Percentiles rank a stretch among this genome's conserved stretches.
These are phyloP conservation scores for Gila orcuttii DNA, from an alignment of 2,113 vertebrate genomes.

Conservation along the genomic window DNA sequence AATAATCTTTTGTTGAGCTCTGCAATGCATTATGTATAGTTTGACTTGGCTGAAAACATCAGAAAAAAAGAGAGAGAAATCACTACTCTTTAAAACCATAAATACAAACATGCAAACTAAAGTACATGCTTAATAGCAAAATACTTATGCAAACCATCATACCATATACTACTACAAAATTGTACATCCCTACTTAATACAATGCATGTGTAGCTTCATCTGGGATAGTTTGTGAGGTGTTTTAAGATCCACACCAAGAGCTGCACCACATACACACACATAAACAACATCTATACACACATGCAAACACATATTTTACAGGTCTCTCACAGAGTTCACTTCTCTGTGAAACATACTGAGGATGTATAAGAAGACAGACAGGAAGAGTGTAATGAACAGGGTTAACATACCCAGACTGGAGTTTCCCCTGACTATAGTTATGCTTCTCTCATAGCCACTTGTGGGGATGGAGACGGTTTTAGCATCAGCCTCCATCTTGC, in stretches of 20 bases:
- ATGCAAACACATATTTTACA: conserved; percentile 15
- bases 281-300: neutral
- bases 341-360: conserved; percentile 66
- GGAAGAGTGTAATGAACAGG: conserved; percentile 65
- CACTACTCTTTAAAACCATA: neutral
- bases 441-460: conserved; percentile 84
- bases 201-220: neutral
- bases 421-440: conserved; percentile 92
- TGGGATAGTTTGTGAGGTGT: neutral
- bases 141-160: neutral
- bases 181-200: neutral
- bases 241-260: neutral
- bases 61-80: neutral
- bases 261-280: neutral
- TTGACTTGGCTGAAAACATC: neutral
- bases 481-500: conserved; percentile 64
- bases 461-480: conserved; percentile 62
- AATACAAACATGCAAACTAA: neutral
- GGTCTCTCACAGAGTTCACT: conserved; percentile 53
- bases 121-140: neutral
- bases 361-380: conserved; percentile 72
- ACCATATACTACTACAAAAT: neutral
- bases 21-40: neutral
- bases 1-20: neutral
- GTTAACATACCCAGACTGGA: conserved; percentile 91